Conservation (phyloP, 2,113 vertebrate species). For the Larimichthys crocea region DNA sequence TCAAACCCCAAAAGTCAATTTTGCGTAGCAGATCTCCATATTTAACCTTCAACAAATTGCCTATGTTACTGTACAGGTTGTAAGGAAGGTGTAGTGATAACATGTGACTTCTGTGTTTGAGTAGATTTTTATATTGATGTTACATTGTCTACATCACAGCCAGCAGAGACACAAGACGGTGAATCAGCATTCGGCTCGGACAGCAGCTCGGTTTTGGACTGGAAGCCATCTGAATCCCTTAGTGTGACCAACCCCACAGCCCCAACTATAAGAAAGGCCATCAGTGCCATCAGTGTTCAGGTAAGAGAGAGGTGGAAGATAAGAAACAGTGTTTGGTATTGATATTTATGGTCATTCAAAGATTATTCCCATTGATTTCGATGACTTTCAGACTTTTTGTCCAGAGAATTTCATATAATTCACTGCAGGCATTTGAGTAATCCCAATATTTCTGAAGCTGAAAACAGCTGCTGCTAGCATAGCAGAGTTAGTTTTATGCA, state of each 20-base stretch:
- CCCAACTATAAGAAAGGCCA: constrained; percentile 81
- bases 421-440: too few relatives aligned
- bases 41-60: not conserved
- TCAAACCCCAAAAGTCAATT: not conserved
- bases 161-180: constrained; percentile 85
- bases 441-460: too few relatives aligned
- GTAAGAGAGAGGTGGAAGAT: constrained; percentile 69
- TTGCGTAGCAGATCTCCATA: not conserved
- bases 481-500: too few relatives aligned
- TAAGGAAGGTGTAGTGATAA: not conserved
- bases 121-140: not conserved
- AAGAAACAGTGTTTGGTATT: not conserved
- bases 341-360: not conserved
- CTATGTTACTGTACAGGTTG: not conserved
- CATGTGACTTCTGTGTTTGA: not conserved
- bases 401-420: too few relatives aligned
- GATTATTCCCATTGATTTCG: not conserved
- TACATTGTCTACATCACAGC: constrained; percentile 70
- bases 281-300: constrained; percentile 88
- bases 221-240: constrained; percentile 81
- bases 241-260: constrained; percentile 68
- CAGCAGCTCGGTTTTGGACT: constrained; percentile 80
- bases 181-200: constrained; percentile 87
- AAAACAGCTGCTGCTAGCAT: too few relatives aligned
- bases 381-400: too few relatives aligned